phyloP scores from a whole-genome alignment of 2,888 invertebrate genomes.

The Epirrhoe tristata region DNA sequence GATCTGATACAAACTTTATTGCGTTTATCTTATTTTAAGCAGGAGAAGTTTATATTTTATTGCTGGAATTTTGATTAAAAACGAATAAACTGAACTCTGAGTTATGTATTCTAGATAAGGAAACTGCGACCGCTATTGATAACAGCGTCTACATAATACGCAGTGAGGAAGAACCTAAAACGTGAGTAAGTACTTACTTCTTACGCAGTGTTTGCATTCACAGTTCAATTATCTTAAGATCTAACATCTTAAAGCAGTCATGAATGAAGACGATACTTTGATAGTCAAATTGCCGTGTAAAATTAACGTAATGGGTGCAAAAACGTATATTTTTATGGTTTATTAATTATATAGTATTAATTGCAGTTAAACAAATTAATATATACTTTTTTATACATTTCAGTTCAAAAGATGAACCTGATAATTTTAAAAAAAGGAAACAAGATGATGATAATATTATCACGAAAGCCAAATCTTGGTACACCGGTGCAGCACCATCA shows the following conservation, averaged over 20 bases:
- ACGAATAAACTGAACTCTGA: constrained; percentile 44
- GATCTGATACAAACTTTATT: constrained; percentile 9
- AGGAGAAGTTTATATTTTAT: constrained; percentile 19
- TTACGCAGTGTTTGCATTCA: constrained; percentile 34
- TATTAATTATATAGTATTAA: neutral
- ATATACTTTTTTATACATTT: constrained; percentile 1
- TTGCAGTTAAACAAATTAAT: neutral
- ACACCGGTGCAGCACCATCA: constrained; percentile 37
- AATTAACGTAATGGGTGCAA: constrained; percentile 52
- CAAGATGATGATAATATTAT: constrained; percentile 37
- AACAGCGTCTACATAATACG: constrained; percentile 61
- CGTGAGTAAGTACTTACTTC: constrained; percentile 68
- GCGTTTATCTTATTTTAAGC: constrained; percentile 15
- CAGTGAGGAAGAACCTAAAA: constrained; percentile 62
- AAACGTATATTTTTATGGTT: constrained; percentile 50
- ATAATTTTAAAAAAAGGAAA: constrained; percentile 11
- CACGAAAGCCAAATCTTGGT: constrained; percentile 44
- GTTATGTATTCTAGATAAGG: constrained; percentile 64
- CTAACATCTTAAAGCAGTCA: constrained; percentile 50
- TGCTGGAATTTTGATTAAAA: constrained; percentile 37
- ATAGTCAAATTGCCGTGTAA: constrained; percentile 54
- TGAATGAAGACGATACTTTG: constrained; percentile 71
- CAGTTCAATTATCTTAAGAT: constrained; percentile 42
- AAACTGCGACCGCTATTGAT: constrained; percentile 56
- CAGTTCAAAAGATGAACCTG: constrained; percentile 22